Base-by-base conservation (phyloP, 2,888 invertebrate genomes). In the Plagodis dolabraria region DNA sequence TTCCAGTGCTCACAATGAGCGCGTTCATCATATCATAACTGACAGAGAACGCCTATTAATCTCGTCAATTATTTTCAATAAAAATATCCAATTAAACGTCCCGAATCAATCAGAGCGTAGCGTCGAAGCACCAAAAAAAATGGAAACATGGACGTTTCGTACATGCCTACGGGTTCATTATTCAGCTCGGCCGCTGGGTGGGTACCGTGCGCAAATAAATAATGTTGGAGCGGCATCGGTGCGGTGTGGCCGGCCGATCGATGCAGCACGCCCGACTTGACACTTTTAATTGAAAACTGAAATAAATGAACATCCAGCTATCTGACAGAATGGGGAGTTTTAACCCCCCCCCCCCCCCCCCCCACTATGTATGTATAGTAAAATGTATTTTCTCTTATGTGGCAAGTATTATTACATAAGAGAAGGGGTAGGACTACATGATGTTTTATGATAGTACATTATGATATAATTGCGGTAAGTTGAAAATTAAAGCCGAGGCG, bases 221-320 rank as follows among this genome's bases (percentile, higher is more conserved):
- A 57, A 58, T 59, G 56, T 63, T 42, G 52, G 54, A 40, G 10
- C 40, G 42, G 57, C 60, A 64, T 53, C 57, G 62, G 43, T 22
- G 22, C 22, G 22, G 22, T 22, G 22, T 34, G 46, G 12, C 43
- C 54, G 61, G 47, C 47, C 56, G 61, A 57, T 57, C 43, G 50
- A 54, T 47, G 44, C 50, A 11, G 49, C 1, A 22, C 60, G 47
- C 50, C 35, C n/a, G 47, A 47, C 46, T 63, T 58, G 55, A 63
- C 61, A 57, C 51, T 59, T 43, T 46, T 53, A 53, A 53, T 53
- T 53, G 53, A 44, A n/a, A 36, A n/a, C 44, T 43, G 51, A 22
- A 43, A 50, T 42, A 34, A 42, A 35, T 44, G 11, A 43, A 44
- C 40, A 10, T 7, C 40, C 10, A 10, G 40, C 5, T 36, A 36